Conservation (phyloP, 2,888 invertebrate species). For the Apoderus coryli region DNA sequence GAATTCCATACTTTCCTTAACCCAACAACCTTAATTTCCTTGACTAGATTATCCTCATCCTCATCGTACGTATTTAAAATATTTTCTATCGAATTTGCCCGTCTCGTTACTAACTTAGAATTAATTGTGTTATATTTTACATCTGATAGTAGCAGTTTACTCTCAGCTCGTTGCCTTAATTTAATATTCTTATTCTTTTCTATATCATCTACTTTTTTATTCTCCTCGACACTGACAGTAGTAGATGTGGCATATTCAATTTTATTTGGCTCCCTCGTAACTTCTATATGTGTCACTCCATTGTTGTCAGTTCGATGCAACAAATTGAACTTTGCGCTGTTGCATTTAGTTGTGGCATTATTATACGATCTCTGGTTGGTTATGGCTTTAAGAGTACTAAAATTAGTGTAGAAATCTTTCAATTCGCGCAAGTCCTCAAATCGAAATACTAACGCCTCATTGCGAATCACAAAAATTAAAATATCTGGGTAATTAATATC, state of each 20-base stretch:
- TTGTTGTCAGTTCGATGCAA: constrained; percentile 35
- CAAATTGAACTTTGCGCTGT: constrained; percentile 29
- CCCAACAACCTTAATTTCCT: constrained; percentile 14
- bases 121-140: constrained; percentile 18
- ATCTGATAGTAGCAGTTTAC: constrained; percentile 15
- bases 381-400: constrained; percentile 31
- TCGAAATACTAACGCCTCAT: constrained; percentile 30
- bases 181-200: constrained; percentile 20
- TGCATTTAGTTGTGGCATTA: constrained; percentile 16
- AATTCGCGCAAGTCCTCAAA: constrained; percentile 26
- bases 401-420: constrained; percentile 28
- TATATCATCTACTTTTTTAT: constrained; percentile 12
- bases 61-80: constrained; percentile 22
- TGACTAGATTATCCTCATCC: constrained; percentile 20
- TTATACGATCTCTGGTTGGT: constrained; percentile 29
- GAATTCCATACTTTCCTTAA: constrained; percentile 32
- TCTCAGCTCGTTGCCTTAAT: constrained; percentile 20
- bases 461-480: constrained; percentile 30
- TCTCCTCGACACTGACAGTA: constrained; percentile 29
- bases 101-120: constrained; percentile 17
- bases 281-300: constrained; percentile 37
- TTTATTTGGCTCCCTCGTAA: constrained; percentile 20
- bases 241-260: constrained; percentile 20
- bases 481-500: constrained; percentile 31
- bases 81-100: constrained; percentile 25